Conservation (phyloP, 2,797 vertebrate genomes). For the Neosilurus mollespiculum region DNA sequence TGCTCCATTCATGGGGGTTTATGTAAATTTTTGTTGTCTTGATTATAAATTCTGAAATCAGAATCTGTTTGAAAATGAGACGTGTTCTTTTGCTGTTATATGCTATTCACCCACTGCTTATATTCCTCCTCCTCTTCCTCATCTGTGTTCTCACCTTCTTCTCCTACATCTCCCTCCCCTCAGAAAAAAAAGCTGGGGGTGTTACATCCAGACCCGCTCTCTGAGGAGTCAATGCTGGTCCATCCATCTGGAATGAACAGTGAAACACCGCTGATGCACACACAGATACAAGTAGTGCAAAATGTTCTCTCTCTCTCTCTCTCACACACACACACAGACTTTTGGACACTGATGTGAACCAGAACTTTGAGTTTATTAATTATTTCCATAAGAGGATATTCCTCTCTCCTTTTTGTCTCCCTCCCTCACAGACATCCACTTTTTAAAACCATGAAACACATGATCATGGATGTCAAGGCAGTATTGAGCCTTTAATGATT, state of each 20-base stretch:
- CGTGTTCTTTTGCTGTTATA: neutral
- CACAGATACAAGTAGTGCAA: constrained; percentile 37
- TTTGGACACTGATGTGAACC: neutral
- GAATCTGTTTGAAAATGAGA: constrained; percentile 5
- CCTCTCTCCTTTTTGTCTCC: neutral
- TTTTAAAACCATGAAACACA: neutral
- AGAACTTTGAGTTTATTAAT: neutral
- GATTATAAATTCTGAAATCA: neutral
- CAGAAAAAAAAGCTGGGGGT: constrained; percentile 47
- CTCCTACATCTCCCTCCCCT: neutral
- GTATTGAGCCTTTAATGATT: too few relatives aligned
- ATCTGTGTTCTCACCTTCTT: neutral
- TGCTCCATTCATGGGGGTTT: neutral
- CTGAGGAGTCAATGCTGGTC: constrained; percentile 70
- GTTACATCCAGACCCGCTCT: constrained; percentile 62
- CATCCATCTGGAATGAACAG: constrained; percentile 55
- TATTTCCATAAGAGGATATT: neutral
- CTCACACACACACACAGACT: neutral
- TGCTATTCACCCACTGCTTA: neutral
- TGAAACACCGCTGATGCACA: constrained; percentile 47
- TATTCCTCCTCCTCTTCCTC: neutral
- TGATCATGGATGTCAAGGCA: too few relatives aligned
- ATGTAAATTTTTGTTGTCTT: neutral
- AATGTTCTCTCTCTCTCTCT: neutral
- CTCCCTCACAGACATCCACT: neutral